Base-by-base conservation (phyloP, 2,888 invertebrate species). In the Andrena dorsata region DNA sequence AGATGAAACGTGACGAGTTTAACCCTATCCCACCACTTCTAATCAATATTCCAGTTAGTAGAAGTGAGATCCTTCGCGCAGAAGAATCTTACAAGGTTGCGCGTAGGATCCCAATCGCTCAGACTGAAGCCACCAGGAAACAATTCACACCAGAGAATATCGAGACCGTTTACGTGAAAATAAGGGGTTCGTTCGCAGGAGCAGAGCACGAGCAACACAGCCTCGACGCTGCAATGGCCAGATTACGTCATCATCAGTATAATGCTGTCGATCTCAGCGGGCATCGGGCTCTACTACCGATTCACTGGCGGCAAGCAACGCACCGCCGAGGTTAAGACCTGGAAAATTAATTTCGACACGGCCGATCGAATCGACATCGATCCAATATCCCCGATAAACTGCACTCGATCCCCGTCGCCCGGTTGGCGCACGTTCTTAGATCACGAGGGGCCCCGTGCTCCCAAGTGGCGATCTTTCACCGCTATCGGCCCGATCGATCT, bases 261-360 rank as follows among this genome's bases (percentile, higher is more conserved):
- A 13, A 97, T 97, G 68, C 95, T 98, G 89, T 75, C 96, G 10
- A 95, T 96, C n/a, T 98, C 98, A 0, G 95, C 97, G 1, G 94
- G 94, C 0, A 98, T 98, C 86, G 98, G 98, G 6, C 90, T 98
- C 51, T 98, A 98, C 92, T 98, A 97, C 93, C 95, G 98, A 77
- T 96, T 98, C 91, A 97, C 96, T 49, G 98, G 98, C 28, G 98
- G 97, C 20, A 96, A 96, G 93, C 98, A 98, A 93, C 97, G 96
- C 94, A 98, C 98, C 2, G 96, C 97, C 70, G 96, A 97, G 95
- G 97, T 97, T 80, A 84, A 76, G 65, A 61, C 49, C 63, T 66
- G 79, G 79, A 85, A 88, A 88, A 82, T 88, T 79, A 83, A 86
- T 86, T 88, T 84, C 77, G 47, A 68, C 69, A 41, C 28, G 47